These are phyloP conservation scores for Cataglyphis cursor DNA, from an alignment of 2,888 invertebrate genomes.

Conservation along the genomic window DNA sequence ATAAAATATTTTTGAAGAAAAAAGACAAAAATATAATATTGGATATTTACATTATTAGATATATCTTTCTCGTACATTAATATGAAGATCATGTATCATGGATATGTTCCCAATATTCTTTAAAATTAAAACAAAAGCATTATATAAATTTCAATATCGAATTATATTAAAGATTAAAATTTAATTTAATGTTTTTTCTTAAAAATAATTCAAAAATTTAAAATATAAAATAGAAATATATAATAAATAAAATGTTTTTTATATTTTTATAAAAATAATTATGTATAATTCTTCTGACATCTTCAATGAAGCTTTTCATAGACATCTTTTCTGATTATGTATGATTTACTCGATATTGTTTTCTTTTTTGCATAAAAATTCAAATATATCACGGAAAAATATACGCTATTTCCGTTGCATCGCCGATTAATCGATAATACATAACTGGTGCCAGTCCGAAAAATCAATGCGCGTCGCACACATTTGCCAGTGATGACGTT, in stretches of 20 bases:
- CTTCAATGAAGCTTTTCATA: background rate
- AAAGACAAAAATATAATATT: background rate
- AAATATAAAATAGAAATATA: background rate
- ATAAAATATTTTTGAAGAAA: background rate
- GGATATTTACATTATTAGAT: background rate
- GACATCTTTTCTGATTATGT: background rate
- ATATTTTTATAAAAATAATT: background rate
- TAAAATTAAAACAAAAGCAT: background rate
- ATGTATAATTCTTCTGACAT: background rate
- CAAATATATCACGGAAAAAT: conserved; percentile 2
- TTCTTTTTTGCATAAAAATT: background rate
- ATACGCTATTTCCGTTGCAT: background rate
- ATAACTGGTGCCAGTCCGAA: conserved; percentile 25
- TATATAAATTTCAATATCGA: background rate
- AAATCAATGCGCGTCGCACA: conserved; percentile 26
- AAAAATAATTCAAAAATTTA: background rate
- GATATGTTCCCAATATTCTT: background rate
- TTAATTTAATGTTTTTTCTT: background rate
- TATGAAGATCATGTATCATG: background rate
- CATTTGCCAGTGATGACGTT: conserved; percentile 25
- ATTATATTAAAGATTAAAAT: background rate
- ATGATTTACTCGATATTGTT: background rate
- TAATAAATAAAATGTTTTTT: background rate
- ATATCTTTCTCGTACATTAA: background rate
- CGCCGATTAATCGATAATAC: conserved; percentile 39